These are phyloP conservation scores for Tetragnatha montana DNA, from an alignment of 2,888 invertebrate genomes.

Conservation along the genomic window DNA sequence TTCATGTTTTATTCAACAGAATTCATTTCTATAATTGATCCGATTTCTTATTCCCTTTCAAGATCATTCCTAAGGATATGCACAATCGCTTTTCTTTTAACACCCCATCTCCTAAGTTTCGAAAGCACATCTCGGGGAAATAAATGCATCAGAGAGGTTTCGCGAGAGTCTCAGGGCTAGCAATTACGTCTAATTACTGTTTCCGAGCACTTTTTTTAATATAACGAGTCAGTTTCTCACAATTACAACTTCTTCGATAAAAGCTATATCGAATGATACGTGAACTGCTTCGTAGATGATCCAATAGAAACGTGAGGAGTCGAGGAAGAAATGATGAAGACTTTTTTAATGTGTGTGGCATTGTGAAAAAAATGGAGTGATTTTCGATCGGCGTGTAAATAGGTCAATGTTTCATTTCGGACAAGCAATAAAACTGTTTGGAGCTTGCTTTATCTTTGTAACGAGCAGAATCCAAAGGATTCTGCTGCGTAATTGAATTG, in stretches of 20 bases:
- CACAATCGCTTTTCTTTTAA: neutral
- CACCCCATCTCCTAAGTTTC: slow-evolving; percentile 8
- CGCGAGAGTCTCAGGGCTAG: neutral
- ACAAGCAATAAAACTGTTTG: neutral
- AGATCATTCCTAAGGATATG: neutral
- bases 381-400: neutral
- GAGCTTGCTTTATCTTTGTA: neutral
- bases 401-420: neutral
- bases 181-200: slow-evolving; percentile 33
- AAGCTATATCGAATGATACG: neutral
- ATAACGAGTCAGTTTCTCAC: neutral
- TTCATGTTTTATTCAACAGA: slow-evolving; percentile 54
- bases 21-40: slow-evolving; percentile 14
- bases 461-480: neutral
- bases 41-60: neutral
- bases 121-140: slow-evolving; percentile 10
- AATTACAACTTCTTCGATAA: neutral
- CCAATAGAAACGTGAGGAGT: neutral
- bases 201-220: neutral
- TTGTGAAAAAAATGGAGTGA: neutral
- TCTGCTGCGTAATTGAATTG: neutral
- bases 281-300: neutral
- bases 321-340: neutral
- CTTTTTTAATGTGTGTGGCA: neutral
- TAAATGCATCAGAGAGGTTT: neutral